Evolutionary conservation across 2,113 vertebrate genomes (phyloP).

Genomic region (Dicentrarchus labrax): DNA sequence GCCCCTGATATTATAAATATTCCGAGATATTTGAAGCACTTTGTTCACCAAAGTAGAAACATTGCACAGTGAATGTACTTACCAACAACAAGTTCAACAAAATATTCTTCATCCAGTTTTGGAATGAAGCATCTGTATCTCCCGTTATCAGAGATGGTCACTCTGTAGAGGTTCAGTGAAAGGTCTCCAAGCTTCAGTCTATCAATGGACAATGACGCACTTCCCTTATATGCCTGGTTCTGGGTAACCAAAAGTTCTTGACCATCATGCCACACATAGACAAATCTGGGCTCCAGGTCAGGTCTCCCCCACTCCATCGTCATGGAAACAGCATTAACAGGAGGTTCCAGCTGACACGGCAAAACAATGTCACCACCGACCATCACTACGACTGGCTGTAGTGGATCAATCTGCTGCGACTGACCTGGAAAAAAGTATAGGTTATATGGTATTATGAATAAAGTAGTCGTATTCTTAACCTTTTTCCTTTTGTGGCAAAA

Average conservation of each 20-base stretch:
- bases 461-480: too few relatives aligned
- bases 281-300: neutral
- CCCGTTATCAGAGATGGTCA: too few relatives aligned
- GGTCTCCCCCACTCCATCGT: conserved; percentile 25
- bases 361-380: neutral
- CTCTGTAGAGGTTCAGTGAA: too few relatives aligned
- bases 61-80: too few relatives aligned
- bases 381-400: neutral
- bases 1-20: too few relatives aligned
- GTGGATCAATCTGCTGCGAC: fast-evolving
- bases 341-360: neutral
- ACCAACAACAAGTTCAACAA: too few relatives aligned
- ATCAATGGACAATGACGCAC: fast-evolving
- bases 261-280: neutral
- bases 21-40: too few relatives aligned
- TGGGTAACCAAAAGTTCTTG: fast-evolving
- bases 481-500: too few relatives aligned
- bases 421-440: neutral
- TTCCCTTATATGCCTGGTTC: fast-evolving
- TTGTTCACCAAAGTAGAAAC: too few relatives aligned
- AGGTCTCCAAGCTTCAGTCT: too few relatives aligned
- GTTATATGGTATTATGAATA: neutral
- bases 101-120: too few relatives aligned
- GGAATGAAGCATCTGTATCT: too few relatives aligned
- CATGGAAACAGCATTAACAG: neutral